Base-by-base conservation (phyloP, 2,113 vertebrate genomes). In the Tragelaphus buxtoni region DNA sequence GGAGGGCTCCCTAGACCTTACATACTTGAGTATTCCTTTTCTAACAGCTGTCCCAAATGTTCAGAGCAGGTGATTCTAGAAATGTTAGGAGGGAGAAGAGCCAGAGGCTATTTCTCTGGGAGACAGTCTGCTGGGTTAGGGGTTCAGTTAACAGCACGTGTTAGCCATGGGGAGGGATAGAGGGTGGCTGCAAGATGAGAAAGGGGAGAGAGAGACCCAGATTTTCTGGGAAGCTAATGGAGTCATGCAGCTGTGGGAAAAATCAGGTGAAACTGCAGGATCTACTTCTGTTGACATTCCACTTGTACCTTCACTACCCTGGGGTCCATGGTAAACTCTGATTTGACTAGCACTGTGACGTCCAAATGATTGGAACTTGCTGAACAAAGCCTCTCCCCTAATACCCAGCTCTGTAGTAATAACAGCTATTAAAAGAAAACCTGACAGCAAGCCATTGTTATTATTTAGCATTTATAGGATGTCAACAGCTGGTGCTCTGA, bases 361-460 rank as follows among this genome's bases (percentile, higher is more conserved):
- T 80, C 32, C 82, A 91, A 88, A 88, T 96, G 74, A 88, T 89
- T 58, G 79, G 47, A 93, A 51, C 53, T 84, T 39, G n/a, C 56
- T 53, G 56, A 95, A 90, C n/a, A 81, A 83, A 86, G 26, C 35
- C 26, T 94, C 28, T 92, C 3, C 1, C 82, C 76, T 81, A 69
- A 74, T 69, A 88, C n/a, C 24, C 69, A 89, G 72, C 61, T 91
- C 26, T 72, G n/a, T 3, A 28, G 51, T 58, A 58, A 65, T 88
- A 69, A 88, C 53, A 55, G 42, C 65, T 72, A 80, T 56, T 14
- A 72, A 69, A 81, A 61, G 61, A 61, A 28, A 35, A 39, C 49
- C 82, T 76, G 80, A 96, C 63, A 96, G 53, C 47, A 81, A 91
- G 30, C 32, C 24, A 28, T 65, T 84, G 90, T 91, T 89, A 89